A percentile compares a stretch with the other conserved stretches of the same genome.
phyloP scores from a whole-genome alignment of 1,140 invertebrate species.

The Phenacoccus solenopsis region DNA sequence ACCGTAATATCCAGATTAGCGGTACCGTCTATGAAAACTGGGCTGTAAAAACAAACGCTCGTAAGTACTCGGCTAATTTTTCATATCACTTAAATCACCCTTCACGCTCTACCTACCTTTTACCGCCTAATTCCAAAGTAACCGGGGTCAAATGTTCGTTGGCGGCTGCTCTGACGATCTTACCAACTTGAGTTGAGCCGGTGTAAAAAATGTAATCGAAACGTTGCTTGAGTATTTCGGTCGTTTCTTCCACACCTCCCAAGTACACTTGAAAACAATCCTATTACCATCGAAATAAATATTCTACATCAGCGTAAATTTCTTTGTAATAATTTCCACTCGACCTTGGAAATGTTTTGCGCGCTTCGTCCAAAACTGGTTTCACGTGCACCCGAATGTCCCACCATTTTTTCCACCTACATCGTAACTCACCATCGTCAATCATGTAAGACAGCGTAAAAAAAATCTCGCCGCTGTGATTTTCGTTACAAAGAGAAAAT shows the following conservation, averaged over 20 bases:
- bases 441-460: too few species aligned
- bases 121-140: constrained; percentile 90
- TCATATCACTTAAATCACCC: not conserved
- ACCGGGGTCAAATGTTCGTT: constrained; percentile 87
- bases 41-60: constrained; percentile 51
- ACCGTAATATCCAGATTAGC: constrained; percentile 58
- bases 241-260: constrained; percentile 74
- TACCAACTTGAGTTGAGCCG: constrained; percentile 72
- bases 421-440: too few species aligned
- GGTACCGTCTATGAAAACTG: constrained; percentile 70
- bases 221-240: constrained; percentile 67
- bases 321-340: too few species aligned
- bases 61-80: constrained; percentile 11
- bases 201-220: constrained; percentile 99
- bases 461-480: too few species aligned
- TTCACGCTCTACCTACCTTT: constrained; percentile 43
- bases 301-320: too few species aligned
- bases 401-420: too few species aligned
- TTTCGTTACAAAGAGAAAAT: too few species aligned
- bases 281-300: too few species aligned
- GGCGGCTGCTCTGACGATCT: constrained; percentile 77
- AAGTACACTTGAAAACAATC: constrained; percentile 54
- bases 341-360: too few species aligned
- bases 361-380: too few species aligned
- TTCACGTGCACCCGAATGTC: too few species aligned